A percentile compares a stretch with the other conserved stretches of the same genome.
Evolutionary conservation across 2,797 vertebrate genomes (phyloP).

Genomic region (Eleutherodactylus coqui): DNA sequence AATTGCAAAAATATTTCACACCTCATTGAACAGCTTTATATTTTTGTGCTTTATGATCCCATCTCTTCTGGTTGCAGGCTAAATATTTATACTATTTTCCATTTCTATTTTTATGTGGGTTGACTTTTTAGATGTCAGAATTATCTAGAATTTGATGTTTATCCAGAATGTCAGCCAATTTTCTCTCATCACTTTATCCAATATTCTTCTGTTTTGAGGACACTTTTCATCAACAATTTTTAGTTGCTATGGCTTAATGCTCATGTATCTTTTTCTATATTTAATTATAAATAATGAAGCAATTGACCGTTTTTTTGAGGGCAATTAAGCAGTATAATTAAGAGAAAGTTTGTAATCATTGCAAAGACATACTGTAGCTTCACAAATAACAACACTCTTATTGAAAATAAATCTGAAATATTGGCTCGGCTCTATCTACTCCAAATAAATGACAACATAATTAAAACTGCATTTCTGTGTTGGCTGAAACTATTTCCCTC

Average conservation of each 20-base stretch:
- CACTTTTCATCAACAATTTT: neutral
- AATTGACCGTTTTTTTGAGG: slow-evolving; percentile 16
- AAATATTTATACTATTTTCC: slow-evolving; percentile 47
- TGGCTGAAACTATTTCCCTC: slow-evolving; percentile 40
- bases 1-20: neutral
- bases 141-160: slow-evolving; percentile 37
- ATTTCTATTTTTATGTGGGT: slow-evolving; percentile 36
- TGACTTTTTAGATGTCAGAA: slow-evolving; percentile 29
- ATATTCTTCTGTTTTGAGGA: slow-evolving; percentile 39
- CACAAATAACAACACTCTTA: slow-evolving; percentile 41
- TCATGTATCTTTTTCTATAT: slow-evolving; percentile 14
- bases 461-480: slow-evolving; percentile 47
- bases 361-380: neutral
- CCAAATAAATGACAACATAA: slow-evolving; percentile 49
- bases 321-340: slow-evolving; percentile 35
- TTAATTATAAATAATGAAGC: slow-evolving; percentile 25
- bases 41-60: neutral
- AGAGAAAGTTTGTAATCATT: slow-evolving; percentile 32
- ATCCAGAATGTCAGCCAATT: slow-evolving; percentile 39
- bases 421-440: slow-evolving; percentile 17
- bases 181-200: slow-evolving; percentile 42
- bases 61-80: neutral
- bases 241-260: slow-evolving; percentile 23
- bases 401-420: slow-evolving; percentile 30
- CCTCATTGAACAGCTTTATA: neutral